Evolutionary conservation across 2,113 vertebrate genomes (phyloP).

Genomic region (Anhinga anhinga): DNA sequence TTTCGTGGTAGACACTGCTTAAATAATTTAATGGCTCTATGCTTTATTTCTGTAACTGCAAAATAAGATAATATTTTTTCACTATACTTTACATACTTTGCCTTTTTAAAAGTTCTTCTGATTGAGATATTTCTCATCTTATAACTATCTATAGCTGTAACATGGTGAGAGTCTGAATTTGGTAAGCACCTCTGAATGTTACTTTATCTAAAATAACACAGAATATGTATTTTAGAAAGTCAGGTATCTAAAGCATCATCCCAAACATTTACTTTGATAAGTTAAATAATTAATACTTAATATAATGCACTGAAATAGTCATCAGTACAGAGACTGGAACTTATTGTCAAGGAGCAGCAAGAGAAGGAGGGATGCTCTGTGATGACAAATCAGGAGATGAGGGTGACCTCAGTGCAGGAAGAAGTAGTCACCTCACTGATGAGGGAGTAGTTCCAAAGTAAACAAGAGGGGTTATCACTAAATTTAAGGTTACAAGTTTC

Average conservation of each 20-base stretch:
- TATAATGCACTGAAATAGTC: neutral
- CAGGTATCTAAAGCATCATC: no score
- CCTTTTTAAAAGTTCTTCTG: neutral
- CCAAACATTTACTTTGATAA: neutral
- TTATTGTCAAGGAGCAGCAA: neutral
- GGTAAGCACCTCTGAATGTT: neutral
- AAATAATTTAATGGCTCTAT: neutral
- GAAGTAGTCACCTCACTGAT: neutral
- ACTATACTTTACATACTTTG: neutral
- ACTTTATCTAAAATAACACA: neutral
- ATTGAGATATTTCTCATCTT: neutral
- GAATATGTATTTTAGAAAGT: neutral
- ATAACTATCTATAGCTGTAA: neutral
- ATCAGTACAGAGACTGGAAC: neutral
- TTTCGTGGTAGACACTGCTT: neutral
- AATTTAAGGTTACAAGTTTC: neutral
- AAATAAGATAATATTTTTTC: neutral
- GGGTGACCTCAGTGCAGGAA: neutral
- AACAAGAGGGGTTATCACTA: neutral
- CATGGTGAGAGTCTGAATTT: neutral
- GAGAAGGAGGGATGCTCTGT: neutral
- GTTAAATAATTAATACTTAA: neutral
- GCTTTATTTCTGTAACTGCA: neutral
- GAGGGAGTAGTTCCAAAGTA: neutral
- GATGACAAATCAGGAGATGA: neutral